Evolutionary conservation across 2,888 invertebrate species (phyloP), one percentile per base, ranked within the genome.

Genomic region (Agrochola macilenta): DNA sequence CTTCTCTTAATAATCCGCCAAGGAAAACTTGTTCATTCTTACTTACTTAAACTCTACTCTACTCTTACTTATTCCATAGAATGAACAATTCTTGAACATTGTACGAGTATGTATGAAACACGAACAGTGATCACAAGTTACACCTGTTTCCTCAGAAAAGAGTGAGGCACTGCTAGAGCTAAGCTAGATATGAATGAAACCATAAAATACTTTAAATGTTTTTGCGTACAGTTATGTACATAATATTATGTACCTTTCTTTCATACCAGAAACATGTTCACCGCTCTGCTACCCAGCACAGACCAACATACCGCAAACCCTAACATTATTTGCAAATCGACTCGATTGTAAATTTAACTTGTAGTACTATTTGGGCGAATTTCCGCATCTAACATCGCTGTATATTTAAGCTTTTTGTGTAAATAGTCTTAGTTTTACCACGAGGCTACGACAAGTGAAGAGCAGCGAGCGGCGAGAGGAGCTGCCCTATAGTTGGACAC

Each of bases 361-460:
- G 94, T 95, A 95, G 94, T 90, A 93, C 93, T 92, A 93, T 93
- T 94, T 95, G 94, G 93, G 93, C 94, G 93, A 95, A 94, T 93
- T 95, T 94, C 93, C 94, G 96, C 96, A 95, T 95, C 95, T 96
- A 96, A 96, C 96, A 95, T 93, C 91, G 96, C 96, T 96, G 96
- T 96, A 96, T 92, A 96, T 95, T 93, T 93, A 92, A 96, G 96
- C 96, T 96, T 96, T 96, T 96, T 96, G 95, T 96, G 96, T 96
- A 96, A 94, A 95, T 95, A 96, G 93, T 93, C 92, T 89, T 95
- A 94, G 93, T 92, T 87, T 88, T 90, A 87, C 90, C 86, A 86
- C 89, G 89, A 89, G 91, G 89, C 92, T 90, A 90, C 86, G 89
- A 82, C 91, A 88, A 77, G 90, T 76, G 92, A 86, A 89, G 92